A percentile compares a stretch with the other conserved stretches of the same genome.
Conservation (phyloP, 2,888 invertebrate genomes). For the Macaria liturata region DNA sequence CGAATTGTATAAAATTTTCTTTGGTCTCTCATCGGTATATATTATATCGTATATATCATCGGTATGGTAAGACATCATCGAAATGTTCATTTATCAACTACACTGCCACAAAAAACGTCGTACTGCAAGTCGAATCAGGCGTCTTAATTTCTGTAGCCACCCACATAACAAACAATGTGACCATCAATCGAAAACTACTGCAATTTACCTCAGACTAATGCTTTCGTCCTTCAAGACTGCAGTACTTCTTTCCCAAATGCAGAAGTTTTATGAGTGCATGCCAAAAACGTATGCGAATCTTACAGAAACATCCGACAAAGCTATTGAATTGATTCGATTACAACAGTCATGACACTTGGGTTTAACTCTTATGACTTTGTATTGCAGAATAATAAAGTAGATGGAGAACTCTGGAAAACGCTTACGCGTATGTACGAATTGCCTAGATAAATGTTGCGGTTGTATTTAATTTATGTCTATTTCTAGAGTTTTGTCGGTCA, state of each 20-base stretch:
- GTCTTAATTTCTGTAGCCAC: not conserved
- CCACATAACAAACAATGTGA: slow-evolving; percentile 2
- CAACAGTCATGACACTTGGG: slow-evolving; percentile 2
- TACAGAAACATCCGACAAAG: slow-evolving; percentile 2
- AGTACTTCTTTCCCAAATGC: slow-evolving; percentile 16
- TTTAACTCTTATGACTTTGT: slow-evolving; percentile 1
- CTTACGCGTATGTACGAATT: no score
- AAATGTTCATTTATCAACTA: no score
- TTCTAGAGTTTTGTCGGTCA: no score
- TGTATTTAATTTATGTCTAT: no score
- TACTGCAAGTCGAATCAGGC: no score
- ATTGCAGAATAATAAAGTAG: slow-evolving; percentile 1
- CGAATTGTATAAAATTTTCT: no score
- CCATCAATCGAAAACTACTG: not conserved
- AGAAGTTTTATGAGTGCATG: slow-evolving; percentile 17
- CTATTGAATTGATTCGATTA: slow-evolving; percentile 11
- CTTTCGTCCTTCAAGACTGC: slow-evolving; percentile 16
- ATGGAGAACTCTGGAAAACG: not conserved
- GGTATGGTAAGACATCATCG: no score
- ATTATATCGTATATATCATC: no score
- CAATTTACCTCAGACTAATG: slow-evolving; percentile 10
- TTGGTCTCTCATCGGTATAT: no score
- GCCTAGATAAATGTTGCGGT: no score
- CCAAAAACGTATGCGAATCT: slow-evolving; percentile 16
- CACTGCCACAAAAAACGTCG: no score